These are phyloP conservation scores for Argopecten irradians DNA, from an alignment of 1,140 invertebrate genomes.

Conservation along the genomic window DNA sequence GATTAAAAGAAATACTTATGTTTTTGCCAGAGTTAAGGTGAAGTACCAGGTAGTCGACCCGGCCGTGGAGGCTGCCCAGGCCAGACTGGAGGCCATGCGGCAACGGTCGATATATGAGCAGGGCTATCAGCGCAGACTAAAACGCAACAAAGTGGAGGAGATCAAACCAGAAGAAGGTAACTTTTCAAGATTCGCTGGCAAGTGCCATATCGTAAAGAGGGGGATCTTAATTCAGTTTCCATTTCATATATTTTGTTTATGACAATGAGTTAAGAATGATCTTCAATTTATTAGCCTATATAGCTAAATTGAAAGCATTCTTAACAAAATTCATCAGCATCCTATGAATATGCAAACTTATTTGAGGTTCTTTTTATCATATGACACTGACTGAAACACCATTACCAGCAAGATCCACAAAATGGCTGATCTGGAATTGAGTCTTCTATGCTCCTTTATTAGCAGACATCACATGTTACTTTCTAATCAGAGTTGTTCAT, in stretches of 20 bases:
- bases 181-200: background rate
- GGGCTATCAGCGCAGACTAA: conserved; percentile 33
- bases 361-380: conserved; percentile 6
- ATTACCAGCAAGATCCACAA: background rate
- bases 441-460: background rate
- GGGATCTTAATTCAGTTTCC: background rate
- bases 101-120: conserved; percentile 59
- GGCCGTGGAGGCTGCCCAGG: conserved; percentile 69
- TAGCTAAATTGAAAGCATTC: background rate
- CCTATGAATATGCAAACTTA: background rate
- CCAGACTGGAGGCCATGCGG: conserved; percentile 74
- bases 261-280: background rate
- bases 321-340: background rate
- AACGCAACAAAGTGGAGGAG: conserved; percentile 28
- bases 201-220: conserved; percentile 33
- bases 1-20: too few relatives aligned
- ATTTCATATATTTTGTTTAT: background rate
- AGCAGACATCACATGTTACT: background rate
- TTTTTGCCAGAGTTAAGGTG: conserved; percentile 74
- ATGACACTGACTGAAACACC: background rate
- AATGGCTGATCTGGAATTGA: background rate
- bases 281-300: background rate
- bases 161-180: conserved; percentile 25
- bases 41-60: conserved; percentile 72
- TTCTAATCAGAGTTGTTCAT: background rate